Evolutionary conservation across 2,797 vertebrate genomes (phyloP).

Genomic region (Nasua narica): DNA sequence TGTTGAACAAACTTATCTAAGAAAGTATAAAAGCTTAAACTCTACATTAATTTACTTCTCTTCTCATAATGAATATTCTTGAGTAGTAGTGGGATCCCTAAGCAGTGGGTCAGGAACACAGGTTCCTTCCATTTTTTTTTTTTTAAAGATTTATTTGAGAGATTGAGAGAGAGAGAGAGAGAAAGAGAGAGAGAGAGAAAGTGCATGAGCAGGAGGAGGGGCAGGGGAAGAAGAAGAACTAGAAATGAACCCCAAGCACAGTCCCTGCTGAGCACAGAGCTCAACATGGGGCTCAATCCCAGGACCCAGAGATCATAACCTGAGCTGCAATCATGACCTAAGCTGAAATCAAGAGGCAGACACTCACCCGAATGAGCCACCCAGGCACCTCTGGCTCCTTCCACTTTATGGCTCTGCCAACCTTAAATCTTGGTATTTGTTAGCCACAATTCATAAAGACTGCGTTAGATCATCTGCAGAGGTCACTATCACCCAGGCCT

Average conservation of each 20-base stretch:
- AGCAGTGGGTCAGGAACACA: background rate
- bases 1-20: background rate
- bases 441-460: background rate
- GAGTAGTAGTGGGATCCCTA: background rate
- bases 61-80: background rate
- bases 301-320: too few species aligned
- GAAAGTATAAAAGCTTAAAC: background rate
- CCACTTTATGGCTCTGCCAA: background rate
- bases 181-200: too few species aligned
- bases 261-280: too few species aligned
- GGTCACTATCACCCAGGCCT: background rate
- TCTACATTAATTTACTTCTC: background rate
- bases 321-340: too few species aligned
- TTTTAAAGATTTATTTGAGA: background rate
- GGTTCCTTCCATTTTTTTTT: background rate
- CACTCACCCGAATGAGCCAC: too few species aligned
- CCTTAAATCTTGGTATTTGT: background rate
- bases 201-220: background rate
- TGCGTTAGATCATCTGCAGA: background rate
- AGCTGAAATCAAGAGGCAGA: too few species aligned
- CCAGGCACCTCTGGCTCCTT: background rate
- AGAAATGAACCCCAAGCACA: background rate
- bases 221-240: background rate
- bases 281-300: too few species aligned
- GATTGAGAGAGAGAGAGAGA: background rate